These are phyloP conservation scores for Cistogaster globosa DNA, from an alignment of 2,888 invertebrate species.

Conservation along the genomic window DNA sequence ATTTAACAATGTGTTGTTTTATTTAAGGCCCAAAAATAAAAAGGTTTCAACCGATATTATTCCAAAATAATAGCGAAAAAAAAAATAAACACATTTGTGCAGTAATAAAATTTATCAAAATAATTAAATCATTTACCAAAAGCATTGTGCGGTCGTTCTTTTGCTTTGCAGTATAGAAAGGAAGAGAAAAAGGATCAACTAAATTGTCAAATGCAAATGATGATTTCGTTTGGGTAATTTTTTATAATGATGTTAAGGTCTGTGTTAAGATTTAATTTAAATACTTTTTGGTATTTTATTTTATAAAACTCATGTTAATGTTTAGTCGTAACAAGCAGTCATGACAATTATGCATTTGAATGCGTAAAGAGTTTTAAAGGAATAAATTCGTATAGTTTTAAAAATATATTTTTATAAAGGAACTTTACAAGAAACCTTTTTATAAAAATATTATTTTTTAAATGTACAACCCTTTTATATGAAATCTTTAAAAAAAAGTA, in stretches of 20 bases:
- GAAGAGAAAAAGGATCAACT: slow-evolving; percentile 20
- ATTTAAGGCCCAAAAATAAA: slow-evolving; percentile 43
- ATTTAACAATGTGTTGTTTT: slow-evolving; percentile 58
- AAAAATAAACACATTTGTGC: slow-evolving; percentile 62
- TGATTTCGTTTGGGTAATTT: slow-evolving; percentile 24
- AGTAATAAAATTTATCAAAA: slow-evolving; percentile 71
- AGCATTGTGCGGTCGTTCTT: slow-evolving; percentile 42
- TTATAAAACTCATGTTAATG: background rate
- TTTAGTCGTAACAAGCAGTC: slow-evolving; percentile 22
- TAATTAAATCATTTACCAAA: slow-evolving; percentile 68
- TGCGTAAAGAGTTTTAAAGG: slow-evolving; percentile 3
- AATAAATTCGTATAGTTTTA: background rate
- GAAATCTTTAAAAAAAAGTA: too few species aligned
- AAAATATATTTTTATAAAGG: background rate
- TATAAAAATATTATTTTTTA: too few species aligned
- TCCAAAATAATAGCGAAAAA: slow-evolving; percentile 48
- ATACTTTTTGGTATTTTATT: slow-evolving; percentile 25
- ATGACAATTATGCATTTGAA: slow-evolving; percentile 37
- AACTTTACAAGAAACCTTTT: too few species aligned
- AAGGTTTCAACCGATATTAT: slow-evolving; percentile 36
- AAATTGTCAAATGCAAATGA: slow-evolving; percentile 61
- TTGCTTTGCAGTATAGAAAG: background rate
- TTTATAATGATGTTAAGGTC: slow-evolving; percentile 15
- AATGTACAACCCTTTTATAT: too few species aligned
- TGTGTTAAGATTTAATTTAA: slow-evolving; percentile 30